phyloP scores from a whole-genome alignment of 1,140 invertebrate species.

The Heliconius nattereri region DNA sequence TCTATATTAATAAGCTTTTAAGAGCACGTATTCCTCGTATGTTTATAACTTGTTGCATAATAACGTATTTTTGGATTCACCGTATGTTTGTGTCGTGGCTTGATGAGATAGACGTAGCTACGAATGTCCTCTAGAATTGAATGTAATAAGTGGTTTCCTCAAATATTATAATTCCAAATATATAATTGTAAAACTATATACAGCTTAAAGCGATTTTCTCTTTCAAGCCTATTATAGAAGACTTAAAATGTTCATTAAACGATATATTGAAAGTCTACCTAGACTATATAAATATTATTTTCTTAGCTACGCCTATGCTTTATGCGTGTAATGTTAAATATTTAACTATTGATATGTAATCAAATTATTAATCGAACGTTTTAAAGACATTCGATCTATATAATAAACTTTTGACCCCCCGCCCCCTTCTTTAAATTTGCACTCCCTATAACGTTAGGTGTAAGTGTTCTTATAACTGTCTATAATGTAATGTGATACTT shows the following conservation, averaged over 20 bases:
- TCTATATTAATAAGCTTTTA: conserved; percentile 54
- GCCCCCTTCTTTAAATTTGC: conserved; percentile 33
- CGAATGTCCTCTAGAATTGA: background rate
- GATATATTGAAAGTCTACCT: background rate
- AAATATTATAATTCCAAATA: background rate
- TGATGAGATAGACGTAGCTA: conserved; percentile 36
- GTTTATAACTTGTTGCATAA: conserved; percentile 76
- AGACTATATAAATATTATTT: background rate
- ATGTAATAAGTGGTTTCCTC: background rate
- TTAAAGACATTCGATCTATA: conserved; percentile 40
- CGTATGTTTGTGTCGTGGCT: conserved; percentile 66
- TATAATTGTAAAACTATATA: background rate
- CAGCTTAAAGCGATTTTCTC: background rate
- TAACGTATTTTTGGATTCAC: conserved; percentile 61
- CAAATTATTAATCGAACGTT: conserved; percentile 41
- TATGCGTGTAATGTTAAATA: conserved; percentile 60
- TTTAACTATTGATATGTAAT: conserved; percentile 46
- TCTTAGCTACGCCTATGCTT: conserved; percentile 13
- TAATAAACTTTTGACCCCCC: conserved; percentile 37
- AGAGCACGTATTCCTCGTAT: conserved; percentile 50
- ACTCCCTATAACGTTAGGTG: conserved; percentile 55
- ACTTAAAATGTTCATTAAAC: background rate
- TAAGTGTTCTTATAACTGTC: conserved; percentile 58
- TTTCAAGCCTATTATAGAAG: background rate
- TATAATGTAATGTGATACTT: conserved; percentile 57